Evolutionary conservation across 2,797 vertebrate species (phyloP).

Genomic region (Crenichthys baileyi): DNA sequence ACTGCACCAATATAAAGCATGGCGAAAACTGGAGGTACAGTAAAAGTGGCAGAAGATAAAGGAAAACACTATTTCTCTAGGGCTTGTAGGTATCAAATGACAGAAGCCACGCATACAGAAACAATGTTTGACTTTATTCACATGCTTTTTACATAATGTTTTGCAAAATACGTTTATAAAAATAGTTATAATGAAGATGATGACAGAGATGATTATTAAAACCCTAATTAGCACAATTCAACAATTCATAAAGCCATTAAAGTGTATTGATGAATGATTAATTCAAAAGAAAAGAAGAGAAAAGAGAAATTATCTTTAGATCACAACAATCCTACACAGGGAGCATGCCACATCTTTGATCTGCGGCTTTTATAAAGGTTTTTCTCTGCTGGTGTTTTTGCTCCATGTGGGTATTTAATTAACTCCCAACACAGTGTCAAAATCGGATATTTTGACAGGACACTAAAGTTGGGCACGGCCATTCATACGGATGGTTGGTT

Average conservation of each 20-base stretch:
- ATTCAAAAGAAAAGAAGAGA: conserved; percentile 44
- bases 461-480: conserved; percentile 49
- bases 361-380: conserved; percentile 56
- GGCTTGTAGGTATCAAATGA: conserved; percentile 56
- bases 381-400: conserved; percentile 70
- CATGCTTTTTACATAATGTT: conserved; percentile 26
- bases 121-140: conserved; percentile 30
- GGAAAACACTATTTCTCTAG: conserved; percentile 60
- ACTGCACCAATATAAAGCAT: conserved; percentile 2
- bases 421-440: conserved; percentile 65
- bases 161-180: conserved; percentile 13
- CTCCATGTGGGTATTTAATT: conserved; percentile 73
- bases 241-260: conserved; percentile 65
- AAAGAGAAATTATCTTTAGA: conserved; percentile 57
- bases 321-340: conserved; percentile 66
- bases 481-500: conserved; percentile 52
- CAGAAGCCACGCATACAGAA: conserved; percentile 49
- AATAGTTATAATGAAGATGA: conserved; percentile 23
- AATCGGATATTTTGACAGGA: conserved; percentile 73
- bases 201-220: conserved; percentile 44
- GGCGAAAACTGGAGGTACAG: conserved; percentile 46
- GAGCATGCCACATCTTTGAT: conserved; percentile 64
- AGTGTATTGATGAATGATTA: conserved; percentile 47
- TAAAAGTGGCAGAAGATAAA: conserved; percentile 58
- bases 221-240: conserved; percentile 54